Conservation (phyloP, 2,888 invertebrate genomes). For the Tetragonula carbonaria region DNA sequence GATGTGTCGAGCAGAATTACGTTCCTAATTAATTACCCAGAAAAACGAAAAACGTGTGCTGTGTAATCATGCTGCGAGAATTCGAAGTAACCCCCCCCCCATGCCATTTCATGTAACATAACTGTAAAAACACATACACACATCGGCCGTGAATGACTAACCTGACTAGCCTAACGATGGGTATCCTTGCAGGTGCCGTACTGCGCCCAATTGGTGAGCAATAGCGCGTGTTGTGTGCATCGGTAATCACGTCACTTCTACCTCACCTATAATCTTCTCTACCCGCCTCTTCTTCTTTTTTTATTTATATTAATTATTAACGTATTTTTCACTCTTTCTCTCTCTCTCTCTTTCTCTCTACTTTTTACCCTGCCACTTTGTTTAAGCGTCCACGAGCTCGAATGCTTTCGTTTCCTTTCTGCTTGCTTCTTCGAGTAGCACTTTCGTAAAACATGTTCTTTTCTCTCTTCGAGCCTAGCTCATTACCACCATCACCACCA, state of each 20-base stretch:
- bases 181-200: constrained; percentile 92
- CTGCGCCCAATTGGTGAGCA: constrained; percentile 97
- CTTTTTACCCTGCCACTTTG: constrained; percentile 32
- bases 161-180: constrained; percentile 81
- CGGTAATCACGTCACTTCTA: constrained; percentile 94
- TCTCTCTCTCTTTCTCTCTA: constrained; percentile 52
- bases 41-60: constrained; percentile 19
- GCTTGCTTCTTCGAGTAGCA: constrained; percentile 55
- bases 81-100: constrained; percentile 37
- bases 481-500: too few relatives aligned
- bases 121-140: neutral
- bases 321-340: neutral
- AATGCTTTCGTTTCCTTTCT: constrained; percentile 59
- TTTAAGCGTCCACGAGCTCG: constrained; percentile 56
- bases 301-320: constrained; percentile 58
- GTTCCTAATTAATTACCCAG: constrained; percentile 6
- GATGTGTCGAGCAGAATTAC: constrained; percentile 30
- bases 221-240: constrained; percentile 97
- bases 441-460: neutral
- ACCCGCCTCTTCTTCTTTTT: constrained; percentile 70
- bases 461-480: neutral
- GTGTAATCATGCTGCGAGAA: constrained; percentile 61
- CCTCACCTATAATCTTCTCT: constrained; percentile 84
- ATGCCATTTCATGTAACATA: constrained; percentile 24
- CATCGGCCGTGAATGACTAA: constrained; percentile 78